Evolutionary conservation across 2,113 vertebrate genomes (phyloP), one percentile per base, ranked within the genome.

Genomic region (Dromas ardeola): DNA sequence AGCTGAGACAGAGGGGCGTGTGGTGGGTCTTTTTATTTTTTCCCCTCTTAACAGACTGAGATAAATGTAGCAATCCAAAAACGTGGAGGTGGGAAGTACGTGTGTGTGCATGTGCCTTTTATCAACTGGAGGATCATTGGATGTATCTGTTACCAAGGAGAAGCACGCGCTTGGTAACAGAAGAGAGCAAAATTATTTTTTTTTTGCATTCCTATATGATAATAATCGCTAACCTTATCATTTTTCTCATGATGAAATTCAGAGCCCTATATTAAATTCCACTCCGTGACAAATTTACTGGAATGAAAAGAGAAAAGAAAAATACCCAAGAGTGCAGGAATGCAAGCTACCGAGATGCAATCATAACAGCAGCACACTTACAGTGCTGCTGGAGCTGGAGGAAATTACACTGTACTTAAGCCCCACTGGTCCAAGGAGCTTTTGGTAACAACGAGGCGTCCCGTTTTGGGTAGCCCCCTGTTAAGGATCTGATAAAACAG

Each of bases 51-150:
- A 55, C 95, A 97, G 95, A 95, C 95, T 90, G 96, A 96, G 98
- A 98, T 98, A 98, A 98, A 97, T 98, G 97, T 95, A 98, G 98
- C 98, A 97, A 98, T 97, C 98, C 45, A 90, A 91, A 95, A 94
- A 96, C 47, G 73, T 84, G 96, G 95, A 89, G 83, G 95, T 93
- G 91, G 95, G 83, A 94, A 97, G 92, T 59, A 91, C 94, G 52
- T 94, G 97, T 96, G 84, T 77, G 94, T 96, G 89, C 95, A 97
- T 95, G 96, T 97, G 96, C 91, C 94, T 97, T 97, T 95, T 95
- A 95, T 97, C 97, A 90, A 82, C 81, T 45, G 72, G n/a, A 93
- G 93, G 53, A 97, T 97, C 95, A 97, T 95, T 96, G 94, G 95
- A 97, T 94, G 89, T 70, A 95, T 96, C 94, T 94, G 96, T 97